A percentile compares a stretch with the other conserved stretches of the same genome.
Conservation (phyloP, 2,113 vertebrate genomes). For the Okapia johnstoni region DNA sequence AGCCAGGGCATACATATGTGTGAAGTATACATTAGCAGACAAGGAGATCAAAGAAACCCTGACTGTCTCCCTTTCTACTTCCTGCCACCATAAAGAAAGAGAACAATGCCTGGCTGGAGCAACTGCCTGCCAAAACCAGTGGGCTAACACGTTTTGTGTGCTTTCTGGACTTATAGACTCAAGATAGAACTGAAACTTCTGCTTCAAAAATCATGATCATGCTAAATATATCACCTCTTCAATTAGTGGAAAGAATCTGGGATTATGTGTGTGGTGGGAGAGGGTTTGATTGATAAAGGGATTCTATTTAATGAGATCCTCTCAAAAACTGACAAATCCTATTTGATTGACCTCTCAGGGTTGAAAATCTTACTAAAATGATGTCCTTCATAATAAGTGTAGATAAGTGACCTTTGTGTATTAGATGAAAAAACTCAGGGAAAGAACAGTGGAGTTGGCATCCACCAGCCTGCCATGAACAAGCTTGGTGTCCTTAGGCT, state of each 20-base stretch:
- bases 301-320: background rate
- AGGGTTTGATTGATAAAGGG: background rate
- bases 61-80: background rate
- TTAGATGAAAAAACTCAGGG: background rate
- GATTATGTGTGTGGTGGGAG: background rate
- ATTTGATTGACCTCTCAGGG: background rate
- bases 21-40: background rate
- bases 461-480: background rate
- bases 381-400: background rate
- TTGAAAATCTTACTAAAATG: background rate
- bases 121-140: slow-evolving; percentile 8
- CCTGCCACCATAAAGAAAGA: background rate
- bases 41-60: background rate
- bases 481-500: background rate
- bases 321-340: background rate
- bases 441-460: background rate
- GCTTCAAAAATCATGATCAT: background rate
- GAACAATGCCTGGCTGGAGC: background rate
- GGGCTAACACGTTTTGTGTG: background rate
- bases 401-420: background rate
- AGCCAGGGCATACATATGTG: background rate
- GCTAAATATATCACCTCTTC: background rate
- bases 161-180: background rate
- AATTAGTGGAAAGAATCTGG: background rate
- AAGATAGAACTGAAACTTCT: background rate